A percentile compares a stretch with the other conserved stretches of the same genome.
Conservation (phyloP, 1,140 invertebrate species). For the Cyclargus thomasi region DNA sequence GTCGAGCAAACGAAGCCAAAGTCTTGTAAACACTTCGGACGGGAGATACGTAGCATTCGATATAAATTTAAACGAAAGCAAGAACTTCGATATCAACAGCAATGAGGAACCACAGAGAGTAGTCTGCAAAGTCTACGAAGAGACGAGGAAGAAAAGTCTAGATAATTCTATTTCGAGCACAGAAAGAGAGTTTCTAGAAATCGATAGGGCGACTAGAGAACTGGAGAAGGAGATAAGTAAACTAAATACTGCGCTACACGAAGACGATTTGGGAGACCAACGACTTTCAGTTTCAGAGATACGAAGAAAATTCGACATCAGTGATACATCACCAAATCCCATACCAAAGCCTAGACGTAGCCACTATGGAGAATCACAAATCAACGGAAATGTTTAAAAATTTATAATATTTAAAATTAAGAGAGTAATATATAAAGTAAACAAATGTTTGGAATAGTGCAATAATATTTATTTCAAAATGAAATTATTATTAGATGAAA, state of each 20-base stretch:
- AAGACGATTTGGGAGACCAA: conserved; percentile 45
- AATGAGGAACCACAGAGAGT: conserved; percentile 60
- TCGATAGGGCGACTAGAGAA: conserved; percentile 64
- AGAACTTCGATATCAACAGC: conserved; percentile 45
- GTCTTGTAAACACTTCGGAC: conserved; percentile 54
- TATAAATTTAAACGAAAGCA: conserved; percentile 57
- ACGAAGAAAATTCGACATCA: conserved; percentile 61
- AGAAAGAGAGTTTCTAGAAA: conserved; percentile 70
- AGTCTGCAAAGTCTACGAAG: conserved; percentile 60
- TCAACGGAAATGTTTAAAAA: conserved; percentile 35
- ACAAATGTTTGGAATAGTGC: neutral
- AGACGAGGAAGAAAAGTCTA: conserved; percentile 53
- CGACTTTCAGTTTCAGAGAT: conserved; percentile 62
- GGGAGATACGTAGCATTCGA: conserved; percentile 48
- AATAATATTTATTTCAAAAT: conserved; percentile 19
- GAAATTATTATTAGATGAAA: conserved; percentile 2
- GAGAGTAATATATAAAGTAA: neutral
- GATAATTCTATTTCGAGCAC: conserved; percentile 63
- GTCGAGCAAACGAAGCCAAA: conserved; percentile 60
- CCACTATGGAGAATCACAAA: conserved; percentile 54
- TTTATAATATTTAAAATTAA: conserved; percentile 16
- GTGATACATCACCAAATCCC: conserved; percentile 63
- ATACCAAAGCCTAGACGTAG: conserved; percentile 72
- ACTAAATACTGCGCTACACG: conserved; percentile 56
- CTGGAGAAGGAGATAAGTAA: conserved; percentile 66